Conservation (phyloP, 23 tunicate genomes). For the Styela clava region DNA sequence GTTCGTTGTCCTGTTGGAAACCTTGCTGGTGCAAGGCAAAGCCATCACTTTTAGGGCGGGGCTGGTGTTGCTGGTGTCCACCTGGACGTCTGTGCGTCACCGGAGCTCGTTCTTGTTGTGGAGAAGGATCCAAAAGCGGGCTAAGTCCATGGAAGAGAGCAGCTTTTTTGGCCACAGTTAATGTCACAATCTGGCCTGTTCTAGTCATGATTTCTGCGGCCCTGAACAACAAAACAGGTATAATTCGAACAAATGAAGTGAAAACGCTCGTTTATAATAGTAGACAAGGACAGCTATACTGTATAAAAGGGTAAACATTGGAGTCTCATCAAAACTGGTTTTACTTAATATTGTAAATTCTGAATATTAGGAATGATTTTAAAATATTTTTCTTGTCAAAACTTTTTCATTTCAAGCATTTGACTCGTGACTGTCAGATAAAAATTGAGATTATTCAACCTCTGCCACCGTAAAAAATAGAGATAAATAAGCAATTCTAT, state of each 20-base stretch:
- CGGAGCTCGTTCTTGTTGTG: conserved; percentile 23
- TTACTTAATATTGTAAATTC: no score
- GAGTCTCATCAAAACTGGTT: no score
- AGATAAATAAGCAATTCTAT: no score
- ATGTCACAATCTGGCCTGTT: conserved; percentile 65
- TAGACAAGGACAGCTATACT: no score
- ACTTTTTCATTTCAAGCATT: no score
- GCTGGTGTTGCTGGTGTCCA: conserved; percentile 25
- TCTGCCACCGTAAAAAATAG: no score
- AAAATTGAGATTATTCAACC: no score
- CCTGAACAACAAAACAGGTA: conserved; percentile 23
- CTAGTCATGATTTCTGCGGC: conserved; percentile 81
- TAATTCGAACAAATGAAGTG: no score
- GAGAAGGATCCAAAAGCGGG: conserved; percentile 64
- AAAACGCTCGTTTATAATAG: not conserved
- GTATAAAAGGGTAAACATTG: no score
- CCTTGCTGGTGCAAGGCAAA: conserved; percentile 40
- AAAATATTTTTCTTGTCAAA: no score
- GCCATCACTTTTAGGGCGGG: conserved; percentile 65
- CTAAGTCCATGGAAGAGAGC: conserved; percentile 79
- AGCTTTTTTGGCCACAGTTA: conserved; percentile 81
- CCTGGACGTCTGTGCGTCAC: conserved; percentile 38
- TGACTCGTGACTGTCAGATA: no score
- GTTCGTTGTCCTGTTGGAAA: conserved; percentile 1
- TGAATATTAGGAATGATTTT: no score